phyloP scores from a whole-genome alignment of 2,888 invertebrate genomes.

The Leptinotarsa juncta region DNA sequence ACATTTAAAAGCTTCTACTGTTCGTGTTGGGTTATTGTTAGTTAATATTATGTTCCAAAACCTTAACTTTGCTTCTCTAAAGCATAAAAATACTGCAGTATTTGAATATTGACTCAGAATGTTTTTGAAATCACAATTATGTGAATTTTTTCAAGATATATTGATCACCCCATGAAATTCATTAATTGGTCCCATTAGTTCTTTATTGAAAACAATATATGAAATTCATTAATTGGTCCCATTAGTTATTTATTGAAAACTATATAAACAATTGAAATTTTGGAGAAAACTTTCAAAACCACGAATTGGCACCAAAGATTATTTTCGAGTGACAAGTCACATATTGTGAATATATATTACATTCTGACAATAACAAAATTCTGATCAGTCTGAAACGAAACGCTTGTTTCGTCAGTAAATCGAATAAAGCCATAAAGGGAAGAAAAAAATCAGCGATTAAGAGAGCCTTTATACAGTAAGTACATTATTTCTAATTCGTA shows the following conservation, averaged over 20 bases:
- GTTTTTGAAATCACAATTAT: constrained; percentile 36
- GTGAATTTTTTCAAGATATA: constrained; percentile 21
- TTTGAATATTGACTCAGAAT: constrained; percentile 30
- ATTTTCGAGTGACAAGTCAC: constrained; percentile 20
- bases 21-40: constrained; percentile 27
- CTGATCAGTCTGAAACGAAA: constrained; percentile 6
- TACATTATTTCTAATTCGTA: constrained; percentile 20
- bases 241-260: not conserved
- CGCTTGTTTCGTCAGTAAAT: not conserved
- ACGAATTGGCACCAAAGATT: constrained; percentile 1
- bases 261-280: too few species aligned
- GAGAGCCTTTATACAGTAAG: constrained; percentile 24
- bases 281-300: too few species aligned
- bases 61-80: not conserved
- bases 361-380: constrained; percentile 30
- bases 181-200: not conserved
- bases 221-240: not conserved
- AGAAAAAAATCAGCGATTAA: constrained; percentile 2
- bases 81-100: not conserved
- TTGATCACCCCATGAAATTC: not conserved
- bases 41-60: constrained; percentile 16
- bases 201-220: not conserved
- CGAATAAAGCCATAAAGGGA: constrained; percentile 2
- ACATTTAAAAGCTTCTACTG: constrained; percentile 13
- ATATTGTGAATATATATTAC: constrained; percentile 33